Base-by-base conservation (phyloP, 2,888 invertebrate species). In the Druceiella hillmani region DNA sequence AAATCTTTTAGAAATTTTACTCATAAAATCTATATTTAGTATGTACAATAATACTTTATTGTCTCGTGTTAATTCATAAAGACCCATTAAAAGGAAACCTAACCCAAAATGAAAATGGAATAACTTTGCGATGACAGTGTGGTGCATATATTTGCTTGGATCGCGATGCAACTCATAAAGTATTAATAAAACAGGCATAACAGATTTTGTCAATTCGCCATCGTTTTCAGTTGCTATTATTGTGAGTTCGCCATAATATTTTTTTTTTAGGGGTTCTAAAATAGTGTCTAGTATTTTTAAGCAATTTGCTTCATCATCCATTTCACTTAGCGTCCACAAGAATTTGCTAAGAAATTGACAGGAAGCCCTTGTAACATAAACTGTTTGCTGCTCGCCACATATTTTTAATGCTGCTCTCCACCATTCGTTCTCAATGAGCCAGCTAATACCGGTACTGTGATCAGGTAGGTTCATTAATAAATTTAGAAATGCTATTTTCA, bases 241-340 rank as follows among this genome's bases (percentile, higher is more conserved):
- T 14, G 33, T 3, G 2, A 26, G 13, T n/a, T 38, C 17, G 11
- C 33, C 17, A 15, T 32, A 38, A 4, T 32, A 28, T 14, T 33
- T 33, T 16, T 26, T 17, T 3, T 33, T n/a, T 2, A 38, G 10
- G 3, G 38, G 33, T 20, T 32, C 27, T 3, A 38, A 10, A n/a
- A 57, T 33, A 26, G 42, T 48, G 3, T 45, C 36, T 7, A 58
- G 34, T 3, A 55, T 42, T 43, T 55, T 51, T 2, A 43, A 27
- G 10, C 58, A 29, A 9, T 48, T 44, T 0, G 30, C 24, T 47
- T 58, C 56, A 36, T 52, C 52, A 33, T 53, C 49, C 28, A 45
- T 51, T 6, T 54, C 50, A 7, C 55, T 50, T 3, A 58, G 36
- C 33, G 51, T 49, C 52, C 50, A 52, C 20, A 53, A 39, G n/a